phyloP scores from a whole-genome alignment of 92 coral and sea anemone genomes.

The Paragorgia papillata region DNA sequence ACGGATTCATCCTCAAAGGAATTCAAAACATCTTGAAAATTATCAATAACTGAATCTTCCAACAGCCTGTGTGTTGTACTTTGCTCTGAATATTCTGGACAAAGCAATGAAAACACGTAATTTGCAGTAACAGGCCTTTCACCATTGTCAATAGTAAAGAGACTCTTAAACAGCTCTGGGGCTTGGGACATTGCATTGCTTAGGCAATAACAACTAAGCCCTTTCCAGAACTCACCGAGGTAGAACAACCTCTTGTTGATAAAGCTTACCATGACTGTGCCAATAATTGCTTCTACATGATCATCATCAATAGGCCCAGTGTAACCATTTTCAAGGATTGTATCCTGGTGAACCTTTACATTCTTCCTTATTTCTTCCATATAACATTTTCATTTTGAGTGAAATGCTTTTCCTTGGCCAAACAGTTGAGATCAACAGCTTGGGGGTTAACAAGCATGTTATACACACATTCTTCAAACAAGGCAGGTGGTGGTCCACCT shows the following conservation, averaged over 20 bases:
- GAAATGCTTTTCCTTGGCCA: conserved; percentile 58
- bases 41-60: conserved; percentile 61
- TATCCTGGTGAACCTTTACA: conserved; percentile 53
- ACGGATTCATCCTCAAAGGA: conserved; percentile 60
- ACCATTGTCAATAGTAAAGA: conserved; percentile 48
- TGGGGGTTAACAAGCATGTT: conserved; percentile 49
- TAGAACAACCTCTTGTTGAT: conserved; percentile 61
- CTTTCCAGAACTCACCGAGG: conserved; percentile 57
- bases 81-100: conserved; percentile 50
- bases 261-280: conserved; percentile 69
- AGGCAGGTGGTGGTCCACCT: conserved; percentile 70
- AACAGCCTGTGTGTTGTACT: conserved; percentile 43
- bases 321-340: conserved; percentile 59
- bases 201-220: conserved; percentile 62
- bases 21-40: conserved; percentile 62
- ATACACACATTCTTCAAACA: conserved; percentile 57
- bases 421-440: conserved; percentile 51
- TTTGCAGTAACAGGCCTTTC: conserved; percentile 62
- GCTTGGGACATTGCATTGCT: conserved; percentile 36
- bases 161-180: conserved; percentile 53
- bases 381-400: conserved; percentile 58
- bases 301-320: conserved; percentile 58
- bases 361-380: conserved; percentile 52
- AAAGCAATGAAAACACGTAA: conserved; percentile 60
- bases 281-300: conserved; percentile 65